These are phyloP conservation scores for Phocoena sinus DNA, from an alignment of 2,113 vertebrate species.

Conservation along the genomic window DNA sequence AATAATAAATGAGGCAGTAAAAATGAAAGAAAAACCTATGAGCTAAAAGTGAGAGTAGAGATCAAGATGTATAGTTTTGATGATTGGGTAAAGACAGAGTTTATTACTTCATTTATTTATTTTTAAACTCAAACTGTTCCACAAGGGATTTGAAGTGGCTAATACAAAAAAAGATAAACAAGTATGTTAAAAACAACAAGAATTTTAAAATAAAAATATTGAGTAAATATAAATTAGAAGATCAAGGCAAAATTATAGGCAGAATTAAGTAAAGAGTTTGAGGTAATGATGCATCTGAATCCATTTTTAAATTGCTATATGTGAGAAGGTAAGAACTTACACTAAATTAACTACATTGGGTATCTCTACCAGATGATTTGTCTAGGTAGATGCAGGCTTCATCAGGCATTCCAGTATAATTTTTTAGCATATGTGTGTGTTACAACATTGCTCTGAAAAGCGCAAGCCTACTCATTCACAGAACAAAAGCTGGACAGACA, in stretches of 20 bases:
- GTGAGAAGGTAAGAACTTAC: background rate
- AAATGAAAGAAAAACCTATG: background rate
- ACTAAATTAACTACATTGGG: background rate
- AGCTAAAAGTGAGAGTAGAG: background rate
- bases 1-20: constrained; percentile 5
- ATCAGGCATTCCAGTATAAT: background rate
- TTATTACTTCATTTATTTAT: constrained; percentile 27
- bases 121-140: background rate
- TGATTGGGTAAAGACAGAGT: background rate
- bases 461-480: background rate
- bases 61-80: background rate
- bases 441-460: constrained; percentile 9
- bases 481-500: constrained; percentile 29
- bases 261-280: constrained; percentile 30
- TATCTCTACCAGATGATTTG: constrained; percentile 39
- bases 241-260: background rate
- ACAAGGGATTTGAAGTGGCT: constrained; percentile 10
- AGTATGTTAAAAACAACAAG: background rate
- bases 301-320: constrained; percentile 35
- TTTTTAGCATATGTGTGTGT: background rate
- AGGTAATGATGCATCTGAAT: constrained; percentile 10
- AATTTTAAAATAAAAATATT: background rate
- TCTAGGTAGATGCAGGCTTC: constrained; percentile 12
- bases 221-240: constrained; percentile 39
- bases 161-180: background rate